Conservation (phyloP, 2,113 vertebrate genomes). For the Istiophorus platypterus region DNA sequence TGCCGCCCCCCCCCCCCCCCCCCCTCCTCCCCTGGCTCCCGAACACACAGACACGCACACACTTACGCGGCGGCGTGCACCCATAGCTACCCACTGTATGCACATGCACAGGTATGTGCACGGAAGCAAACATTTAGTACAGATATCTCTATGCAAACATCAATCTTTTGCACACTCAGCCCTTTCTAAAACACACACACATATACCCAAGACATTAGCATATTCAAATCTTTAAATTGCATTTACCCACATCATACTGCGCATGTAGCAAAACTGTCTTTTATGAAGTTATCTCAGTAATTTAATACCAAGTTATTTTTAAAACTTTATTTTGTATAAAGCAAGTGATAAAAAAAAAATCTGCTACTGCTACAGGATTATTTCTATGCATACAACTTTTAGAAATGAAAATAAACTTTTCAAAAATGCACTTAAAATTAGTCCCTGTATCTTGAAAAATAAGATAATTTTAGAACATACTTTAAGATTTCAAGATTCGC, state of each 20-base stretch:
- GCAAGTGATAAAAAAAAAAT: too few species aligned
- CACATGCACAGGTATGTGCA: neutral
- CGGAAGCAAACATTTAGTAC: neutral
- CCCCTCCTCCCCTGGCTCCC: slow-evolving; percentile 44
- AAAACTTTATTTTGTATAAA: neutral
- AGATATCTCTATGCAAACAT: neutral
- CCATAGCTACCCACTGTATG: slow-evolving; percentile 5
- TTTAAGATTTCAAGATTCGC: neutral
- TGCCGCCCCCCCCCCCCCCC: slow-evolving; percentile 46
- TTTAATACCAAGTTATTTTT: neutral
- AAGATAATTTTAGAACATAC: neutral
- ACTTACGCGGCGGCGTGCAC: too few species aligned
- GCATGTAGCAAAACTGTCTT: neutral
- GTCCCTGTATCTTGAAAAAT: neutral
- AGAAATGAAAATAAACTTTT: neutral
- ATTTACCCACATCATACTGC: neutral
- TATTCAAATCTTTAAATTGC: neutral
- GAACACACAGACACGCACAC: slow-evolving; percentile 19
- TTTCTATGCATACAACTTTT: neutral
- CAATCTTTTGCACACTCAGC: neutral
- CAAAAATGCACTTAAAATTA: too few species aligned
- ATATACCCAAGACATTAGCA: neutral
- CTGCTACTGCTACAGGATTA: neutral
- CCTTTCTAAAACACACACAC: slow-evolving; percentile 4
- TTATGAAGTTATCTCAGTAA: neutral